A percentile compares a stretch with the other conserved stretches of the same genome.
These are phyloP conservation scores for Thamnophis elegans DNA, from an alignment of 2,797 vertebrate species.

Conservation along the genomic window DNA sequence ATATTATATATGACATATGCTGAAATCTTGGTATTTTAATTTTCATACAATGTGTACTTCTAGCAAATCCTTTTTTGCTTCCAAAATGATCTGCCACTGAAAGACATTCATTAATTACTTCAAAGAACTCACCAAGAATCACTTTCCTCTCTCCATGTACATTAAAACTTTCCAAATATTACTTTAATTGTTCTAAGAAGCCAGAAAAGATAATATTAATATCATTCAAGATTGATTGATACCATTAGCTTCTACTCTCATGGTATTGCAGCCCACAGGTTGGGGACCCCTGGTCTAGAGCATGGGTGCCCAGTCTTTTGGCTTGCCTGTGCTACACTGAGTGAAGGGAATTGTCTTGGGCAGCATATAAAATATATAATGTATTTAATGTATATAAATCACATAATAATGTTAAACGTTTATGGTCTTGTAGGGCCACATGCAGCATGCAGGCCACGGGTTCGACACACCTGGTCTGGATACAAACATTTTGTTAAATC, in stretches of 20 bases:
- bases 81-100: constrained; percentile 32
- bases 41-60: constrained; percentile 39
- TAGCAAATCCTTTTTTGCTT: constrained; percentile 34
- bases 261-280: neutral
- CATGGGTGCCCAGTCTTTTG: neutral
- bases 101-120: constrained; percentile 23
- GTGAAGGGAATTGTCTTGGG: neutral
- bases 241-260: constrained; percentile 23
- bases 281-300: neutral
- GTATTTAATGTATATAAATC: neutral
- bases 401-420: neutral
- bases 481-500: neutral
- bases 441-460: neutral
- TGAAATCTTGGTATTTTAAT: constrained; percentile 47
- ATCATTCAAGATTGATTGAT: neutral
- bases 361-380: neutral
- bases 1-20: constrained; percentile 55
- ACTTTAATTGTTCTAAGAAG: constrained; percentile 14
- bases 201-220: neutral
- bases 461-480: neutral
- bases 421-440: neutral
- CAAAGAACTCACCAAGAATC: constrained; percentile 38
- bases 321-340: neutral
- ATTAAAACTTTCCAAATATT: constrained; percentile 17
- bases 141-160: neutral